Base-by-base conservation (phyloP, 1,140 invertebrate genomes). In the Penaeus indicus region DNA sequence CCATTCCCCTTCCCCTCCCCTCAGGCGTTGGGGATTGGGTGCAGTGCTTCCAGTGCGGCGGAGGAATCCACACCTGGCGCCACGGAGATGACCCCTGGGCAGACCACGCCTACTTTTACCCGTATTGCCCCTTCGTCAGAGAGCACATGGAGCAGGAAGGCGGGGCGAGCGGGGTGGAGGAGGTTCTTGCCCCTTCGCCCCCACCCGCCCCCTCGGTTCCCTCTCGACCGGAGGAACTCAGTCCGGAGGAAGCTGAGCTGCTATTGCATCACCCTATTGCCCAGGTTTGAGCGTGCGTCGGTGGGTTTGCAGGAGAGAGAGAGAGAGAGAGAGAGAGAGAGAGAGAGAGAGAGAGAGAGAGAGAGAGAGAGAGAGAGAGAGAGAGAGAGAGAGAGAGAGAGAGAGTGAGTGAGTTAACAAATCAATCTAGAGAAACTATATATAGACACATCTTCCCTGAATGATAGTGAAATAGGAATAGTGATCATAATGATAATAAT, bases 11-110 rank as follows among this genome's bases (percentile, higher is more conserved):
- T 5, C 47, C 47, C 47, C 2, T 32, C 47, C 47, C 47, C 47
- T 13, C 47, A 47, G 47, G 47, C 11, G 47, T 47, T 7, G 47
- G 47, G 18, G 75, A 38, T 75, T 82, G 61, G 78, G 85, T 87
- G 21, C 86, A 88, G 69, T 88, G 86, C 69, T 88, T 83, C 86
- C 63, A 75, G 60, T 83, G 86, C 25, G 80, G 86, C n/a, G 80
- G 86, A 16, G 86, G 86, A 25, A 67, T 88, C 60, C 77, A 83
- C 61, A 47, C 62, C 21, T 88, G 86, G 86, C 42, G 80, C 42
- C 16, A 62, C 1, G 80, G 80, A 0, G 86, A 88, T 54, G 67
- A 88, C 32, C 86, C 86, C n/a, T 32, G n/a, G 21, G 25, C 63
- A 8, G 86, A 88, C 69, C 86, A 88, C 60, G 86, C 80, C 47